Base-by-base conservation (phyloP, 2,113 vertebrate species). In the Baryphthengus martii region DNA sequence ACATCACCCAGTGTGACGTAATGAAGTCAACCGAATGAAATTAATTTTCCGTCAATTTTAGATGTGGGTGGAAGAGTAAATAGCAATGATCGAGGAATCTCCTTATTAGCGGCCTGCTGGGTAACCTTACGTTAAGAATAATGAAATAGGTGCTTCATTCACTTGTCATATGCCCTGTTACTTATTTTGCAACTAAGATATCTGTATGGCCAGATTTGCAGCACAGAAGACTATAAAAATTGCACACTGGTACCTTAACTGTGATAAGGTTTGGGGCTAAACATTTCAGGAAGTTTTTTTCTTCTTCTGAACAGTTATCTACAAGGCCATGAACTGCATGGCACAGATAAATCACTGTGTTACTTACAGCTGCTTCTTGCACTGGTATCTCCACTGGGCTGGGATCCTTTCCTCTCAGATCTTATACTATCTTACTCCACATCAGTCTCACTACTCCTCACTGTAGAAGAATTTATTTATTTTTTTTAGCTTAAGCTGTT, bases 211-310 rank as follows among this genome's bases (percentile, higher is more conserved):
- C 55, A 66, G 42, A 77, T 42, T 3, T 39, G 21, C 24, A 70
- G 63, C 17, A 37, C 3, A 0, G 4, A 56, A 80, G 10, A 45
- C 10, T 1, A 2, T 17, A 61, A 45, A 39, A 40, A 37, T 39
- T 6, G 19, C 26, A 77, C 10, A 28, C 7, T 50, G 53, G 10
- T 73, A 26, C 15, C 78, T n/a, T 11, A 14, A 49, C 19, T 35
- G 19, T 17, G 47, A 15, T 20, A 17, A 63, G 10, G 7, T 40
- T 59, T 5, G 3, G 29, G 67, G 17, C 29, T 17, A 35, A 71
- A 71, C 4, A 25, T 58, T 81, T 88, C 26, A 56, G 17, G 52
- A 72, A 80, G 17, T 11, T 62, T 42, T 52, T 42, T 45, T 80
- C 13, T 47, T 89, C 76, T 52, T 66, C 47, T 70, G 23, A 78